Evolutionary conservation across 2,797 vertebrate genomes (phyloP), one percentile per base, ranked within the genome.

Genomic region (Rhyacichthys aspro): DNA sequence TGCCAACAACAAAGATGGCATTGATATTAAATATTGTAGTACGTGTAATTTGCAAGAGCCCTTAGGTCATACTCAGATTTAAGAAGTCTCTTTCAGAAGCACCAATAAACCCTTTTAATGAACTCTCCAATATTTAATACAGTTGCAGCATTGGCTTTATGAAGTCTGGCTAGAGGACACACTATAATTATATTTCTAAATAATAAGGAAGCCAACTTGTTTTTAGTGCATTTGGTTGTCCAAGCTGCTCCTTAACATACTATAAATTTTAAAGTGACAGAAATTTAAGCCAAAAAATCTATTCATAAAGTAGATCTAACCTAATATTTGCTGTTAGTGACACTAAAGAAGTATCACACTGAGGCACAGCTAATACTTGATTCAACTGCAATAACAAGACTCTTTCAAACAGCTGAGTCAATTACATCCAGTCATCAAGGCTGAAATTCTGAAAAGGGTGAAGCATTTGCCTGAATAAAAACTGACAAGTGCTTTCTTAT

Each of bases 21-120:
- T 63, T 46, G 56, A 78, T 79, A 78, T 76, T 79, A 82, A 82
- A 84, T 80, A 85, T 70, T 84, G 63, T 60, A 81, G 59, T 61
- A 78, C 67, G 23, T 76, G 59, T 74, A 79, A 87, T 82, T 78
- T 79, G 60, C 62, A 63, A 48, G 38, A 73, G 79, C 72, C 84
- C 52, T 23, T 48, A 79, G 85, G 79, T 83, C 68, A 70, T 54
- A 54, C 65, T 76, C 52, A 70, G 61, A 71, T 71, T 72, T 67
- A 65, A 78, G 45, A 72, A 76, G 68, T 78, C 65, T 43, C 47
- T 4, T 71, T 50, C 57, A 70, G 72, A 78, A 60, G 42, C 63
- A 67, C 70, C 58, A 86, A 86, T 84, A 86, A 86, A 84, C 67
- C 53, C 39, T 3, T 18, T 76, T 87, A 83, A 88, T 89, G 77